Evolutionary conservation across 2,797 vertebrate species (phyloP), one percentile per base, ranked within the genome.

Genomic region (Hydrophis major): DNA sequence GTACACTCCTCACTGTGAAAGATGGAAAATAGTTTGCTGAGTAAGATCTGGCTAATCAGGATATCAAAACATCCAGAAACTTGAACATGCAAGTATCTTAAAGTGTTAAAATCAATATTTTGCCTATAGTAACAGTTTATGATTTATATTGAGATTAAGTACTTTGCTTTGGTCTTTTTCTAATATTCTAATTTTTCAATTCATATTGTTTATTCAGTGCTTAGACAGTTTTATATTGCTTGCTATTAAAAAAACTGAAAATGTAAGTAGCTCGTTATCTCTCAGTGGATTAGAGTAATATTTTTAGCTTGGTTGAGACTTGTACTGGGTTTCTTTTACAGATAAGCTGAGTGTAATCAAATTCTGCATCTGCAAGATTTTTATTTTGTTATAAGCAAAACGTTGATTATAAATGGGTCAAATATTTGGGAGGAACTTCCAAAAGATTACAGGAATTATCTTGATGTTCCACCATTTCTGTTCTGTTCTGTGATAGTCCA

Each of bases 221-320:
- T 92, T 94, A 69, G 92, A 89, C 53, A 93, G 91, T 94, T 96
- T 95, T 92, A 22, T 83, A 95, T 86, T 2, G 50, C 86, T 95
- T 93, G 92, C 93, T 96, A 92, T 69, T 47, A 92, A 94, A 95
- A 94, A 57, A 95, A 94, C 95, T 95, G 96, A 96, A 96, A 96
- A 89, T 59, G n/a, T 91, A 95, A 90, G 78, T 89, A 90, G 86
- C 69, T 95, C 61, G 63, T 90, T 96, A 91, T 95, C 92, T 93
- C 92, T 74, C 88, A 92, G 89, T 18, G 86, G 66, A 87, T 61
- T 92, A 55, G 89, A 91, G 11, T 87, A 92, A 96, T 93, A 86
- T 92, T n/a, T 96, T 95, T 87, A 94, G 95, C 91, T 42, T 90
- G 91, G 88, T 94, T 93, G 90, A 92, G 89, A 94, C 66, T 94